Base-by-base conservation (phyloP, 2,113 vertebrate species). In the Natator depressus region DNA sequence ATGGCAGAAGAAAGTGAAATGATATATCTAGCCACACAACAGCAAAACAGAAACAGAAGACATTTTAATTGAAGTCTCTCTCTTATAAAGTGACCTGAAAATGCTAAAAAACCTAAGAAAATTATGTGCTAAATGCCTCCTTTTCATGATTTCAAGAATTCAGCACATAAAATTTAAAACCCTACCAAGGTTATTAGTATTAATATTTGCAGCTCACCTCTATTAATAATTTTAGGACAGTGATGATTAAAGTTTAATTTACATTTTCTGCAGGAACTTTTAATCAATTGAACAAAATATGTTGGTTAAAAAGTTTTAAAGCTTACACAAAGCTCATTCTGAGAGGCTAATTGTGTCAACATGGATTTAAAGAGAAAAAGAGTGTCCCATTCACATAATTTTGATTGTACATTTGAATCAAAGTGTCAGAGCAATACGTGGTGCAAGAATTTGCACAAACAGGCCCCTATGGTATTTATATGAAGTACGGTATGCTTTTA, bases 81-180 rank as follows among this genome's bases (percentile, higher is more conserved):
- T 89, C 72, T 92, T 84, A 93, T 46, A 72, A 91, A 85, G 46
- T 91, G 92, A 92, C 84, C 82, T 89, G 55, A 84, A 93, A 92
- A 93, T 72, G 49, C 25, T 50, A 92, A 91, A 42, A 53, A 27
- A 57, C 29, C 57, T 92, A 59, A 31, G 55, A 24, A 89, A 91
- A 84, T 80, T 69, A 84, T 62, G 6, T 12, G 24, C 75, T 78
- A 46, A 46, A 78, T 47, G 24, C 93, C 94, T 92, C 62, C 94
- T 94, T 72, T 47, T 29, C 90, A 93, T 31, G 78, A 84, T 80
- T 13, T 82, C 29, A 35, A 85, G 92, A n/a, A 94, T 95, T 3
- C 75, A 79, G 16, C 24, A 93, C 29, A 93, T 19, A 51, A 82
- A 81, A 86, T 2, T 5, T 80, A 93, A 90, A 84, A 27, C 38